phyloP scores from a whole-genome alignment of 1,140 invertebrate genomes.

The Cherax quadricarinatus region DNA sequence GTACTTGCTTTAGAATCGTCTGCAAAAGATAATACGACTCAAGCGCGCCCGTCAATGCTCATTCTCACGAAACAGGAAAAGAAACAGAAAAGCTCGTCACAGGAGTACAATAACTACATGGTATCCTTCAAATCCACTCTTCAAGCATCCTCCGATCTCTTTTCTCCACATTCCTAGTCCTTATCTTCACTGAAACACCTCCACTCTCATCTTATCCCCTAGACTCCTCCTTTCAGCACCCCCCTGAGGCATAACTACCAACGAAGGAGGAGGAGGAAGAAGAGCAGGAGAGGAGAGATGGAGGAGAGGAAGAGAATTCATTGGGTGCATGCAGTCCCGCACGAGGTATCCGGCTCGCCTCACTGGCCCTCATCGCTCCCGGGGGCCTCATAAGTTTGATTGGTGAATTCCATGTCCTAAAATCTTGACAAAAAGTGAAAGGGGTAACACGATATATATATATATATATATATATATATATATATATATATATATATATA shows the following conservation, averaged over 20 bases:
- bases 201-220: background rate
- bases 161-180: background rate
- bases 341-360: background rate
- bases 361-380: background rate
- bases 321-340: background rate
- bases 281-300: background rate
- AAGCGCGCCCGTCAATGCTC: too few relatives aligned
- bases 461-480: constrained; percentile 1
- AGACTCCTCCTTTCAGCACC: background rate
- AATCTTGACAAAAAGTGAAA: background rate
- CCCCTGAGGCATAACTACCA: too few relatives aligned
- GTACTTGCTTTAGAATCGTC: too few relatives aligned
- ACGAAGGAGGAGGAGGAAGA: background rate
- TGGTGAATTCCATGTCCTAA: constrained; percentile 4
- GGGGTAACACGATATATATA: background rate
- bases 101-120: too few relatives aligned
- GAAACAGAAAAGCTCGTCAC: too few relatives aligned
- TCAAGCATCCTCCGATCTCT: background rate
- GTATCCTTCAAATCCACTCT: background rate
- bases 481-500: background rate
- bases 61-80: too few relatives aligned
- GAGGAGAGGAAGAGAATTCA: constrained; percentile 2
- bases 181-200: too few relatives aligned
- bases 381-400: constrained; percentile 24
- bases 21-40: too few relatives aligned